Evolutionary conservation across 2,888 invertebrate species (phyloP).

Genomic region (Acanthosoma haemorrhoidale): DNA sequence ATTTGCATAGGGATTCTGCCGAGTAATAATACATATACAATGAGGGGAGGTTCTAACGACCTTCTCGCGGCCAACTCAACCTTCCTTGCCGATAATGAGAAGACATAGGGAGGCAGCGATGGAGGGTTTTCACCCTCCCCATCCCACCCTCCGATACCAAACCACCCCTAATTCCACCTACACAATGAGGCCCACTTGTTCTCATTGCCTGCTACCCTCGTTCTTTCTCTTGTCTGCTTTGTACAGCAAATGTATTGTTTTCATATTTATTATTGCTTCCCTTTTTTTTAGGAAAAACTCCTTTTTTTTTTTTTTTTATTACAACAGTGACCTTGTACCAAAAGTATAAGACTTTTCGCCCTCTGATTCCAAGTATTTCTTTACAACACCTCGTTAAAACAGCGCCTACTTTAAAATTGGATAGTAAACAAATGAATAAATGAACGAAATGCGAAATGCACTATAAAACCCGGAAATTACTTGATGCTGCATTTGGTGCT

Average conservation of each 20-base stretch:
- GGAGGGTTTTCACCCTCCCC: background rate
- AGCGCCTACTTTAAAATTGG: no score
- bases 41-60: slow-evolving; percentile 3
- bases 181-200: background rate
- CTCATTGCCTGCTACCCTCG: background rate
- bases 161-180: slow-evolving; percentile 2
- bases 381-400: no score
- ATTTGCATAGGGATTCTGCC: slow-evolving; percentile 6
- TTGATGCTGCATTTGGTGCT: no score
- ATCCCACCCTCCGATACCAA: background rate
- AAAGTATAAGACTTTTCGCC: no score
- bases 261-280: background rate
- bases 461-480: no score
- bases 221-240: background rate
- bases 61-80: background rate
- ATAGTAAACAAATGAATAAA: no score
- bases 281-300: background rate
- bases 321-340: no score
- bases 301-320: background rate
- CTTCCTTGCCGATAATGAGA: slow-evolving; percentile 8
- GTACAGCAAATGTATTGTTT: background rate
- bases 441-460: no score
- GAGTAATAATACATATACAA: slow-evolving; percentile 12
- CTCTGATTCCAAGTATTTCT: no score
- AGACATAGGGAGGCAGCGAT: background rate